Evolutionary conservation across 2,113 vertebrate genomes (phyloP), one percentile per base, ranked within the genome.

Genomic region (Misgurnus mizolepis): DNA sequence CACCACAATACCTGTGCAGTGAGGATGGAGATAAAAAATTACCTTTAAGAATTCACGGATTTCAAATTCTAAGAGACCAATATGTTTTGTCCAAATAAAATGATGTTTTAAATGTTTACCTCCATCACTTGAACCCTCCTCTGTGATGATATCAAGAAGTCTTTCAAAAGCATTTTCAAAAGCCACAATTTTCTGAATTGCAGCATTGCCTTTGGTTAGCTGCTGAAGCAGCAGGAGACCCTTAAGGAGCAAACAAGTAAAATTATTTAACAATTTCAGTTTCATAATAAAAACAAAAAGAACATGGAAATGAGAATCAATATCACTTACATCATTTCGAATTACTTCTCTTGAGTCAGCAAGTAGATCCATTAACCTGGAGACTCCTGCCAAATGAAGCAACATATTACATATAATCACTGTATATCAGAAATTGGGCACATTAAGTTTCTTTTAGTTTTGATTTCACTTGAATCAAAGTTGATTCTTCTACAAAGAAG

Each of bases 161-260:
- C 97, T 95, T 82, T 99, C 98, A 89, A 98, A 99, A 40, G 97
- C 98, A 67, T 96, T 99, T 88, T 99, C 98, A 87, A 99, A 99
- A 34, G 98, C 98, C 82, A 99, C 98, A 14, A 99, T 99, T 89
- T 99, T 99, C 93, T 99, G 98, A 89, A 99, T 99, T 85, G 98
- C 97, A 70, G 96, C 97, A 1, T 99, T 99, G 80, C 95, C 94
- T 94, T 97, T 98, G 41, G 97, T 99, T 85, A 99, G 66, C 3
- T 98, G 97, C 84, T 99, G 98, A 43, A 99, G 93, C 86, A 98
- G 86, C 67, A 99, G 83, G 53, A 99, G 93, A 70, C 96, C 97
- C 97, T 99, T 85, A 53, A 11, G 7, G 43, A 53, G 84, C 18
- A 82, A 65, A 17, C 15, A 11, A 64, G 87, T 27, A 43, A 78